phyloP scores from a whole-genome alignment of 1,140 invertebrate species.

The Megathymus violae region DNA sequence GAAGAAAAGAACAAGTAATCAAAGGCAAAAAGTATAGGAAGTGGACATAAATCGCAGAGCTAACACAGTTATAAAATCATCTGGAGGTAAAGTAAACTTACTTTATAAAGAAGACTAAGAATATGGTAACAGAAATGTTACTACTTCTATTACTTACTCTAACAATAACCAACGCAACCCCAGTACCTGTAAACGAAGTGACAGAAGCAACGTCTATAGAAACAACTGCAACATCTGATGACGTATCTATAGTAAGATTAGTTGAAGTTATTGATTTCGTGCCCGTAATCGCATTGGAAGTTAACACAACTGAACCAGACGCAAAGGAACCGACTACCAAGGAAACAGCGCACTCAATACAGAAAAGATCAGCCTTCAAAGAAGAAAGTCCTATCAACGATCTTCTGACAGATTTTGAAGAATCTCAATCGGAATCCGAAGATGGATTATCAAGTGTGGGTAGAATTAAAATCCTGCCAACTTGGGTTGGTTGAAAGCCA shows the following conservation, averaged over 20 bases:
- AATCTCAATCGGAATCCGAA: conserved; percentile 40
- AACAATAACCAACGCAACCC: conserved; percentile 36
- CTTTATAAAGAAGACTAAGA: conserved; percentile 34
- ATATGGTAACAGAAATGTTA: conserved; percentile 55
- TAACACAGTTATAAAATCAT: conserved; percentile 40
- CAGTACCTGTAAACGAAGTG: conserved; percentile 44
- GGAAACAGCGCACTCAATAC: conserved; percentile 39
- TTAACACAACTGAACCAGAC: conserved; percentile 37
- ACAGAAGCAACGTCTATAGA: conserved; percentile 11
- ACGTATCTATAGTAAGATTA: conserved; percentile 45
- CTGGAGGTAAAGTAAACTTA: no score
- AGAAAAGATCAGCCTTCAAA: conserved; percentile 58
- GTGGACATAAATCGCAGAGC: conserved; percentile 32
- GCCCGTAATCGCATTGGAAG: conserved; percentile 49
- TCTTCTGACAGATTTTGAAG: conserved; percentile 58
- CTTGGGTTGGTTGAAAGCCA: conserved; percentile 51
- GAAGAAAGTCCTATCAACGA: conserved; percentile 61
- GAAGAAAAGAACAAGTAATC: neutral
- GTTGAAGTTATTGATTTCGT: conserved; percentile 54
- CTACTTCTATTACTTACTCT: conserved; percentile 45
- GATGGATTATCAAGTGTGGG: conserved; percentile 56
- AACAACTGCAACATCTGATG: conserved; percentile 43
- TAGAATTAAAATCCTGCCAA: conserved; percentile 71
- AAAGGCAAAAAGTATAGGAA: neutral
- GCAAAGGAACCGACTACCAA: conserved; percentile 41